Percentiles rank a stretch among this genome's conserved stretches.
These are phyloP conservation scores for Gallinago undulata DNA, from an alignment of 2,113 vertebrate species.

Conservation along the genomic window DNA sequence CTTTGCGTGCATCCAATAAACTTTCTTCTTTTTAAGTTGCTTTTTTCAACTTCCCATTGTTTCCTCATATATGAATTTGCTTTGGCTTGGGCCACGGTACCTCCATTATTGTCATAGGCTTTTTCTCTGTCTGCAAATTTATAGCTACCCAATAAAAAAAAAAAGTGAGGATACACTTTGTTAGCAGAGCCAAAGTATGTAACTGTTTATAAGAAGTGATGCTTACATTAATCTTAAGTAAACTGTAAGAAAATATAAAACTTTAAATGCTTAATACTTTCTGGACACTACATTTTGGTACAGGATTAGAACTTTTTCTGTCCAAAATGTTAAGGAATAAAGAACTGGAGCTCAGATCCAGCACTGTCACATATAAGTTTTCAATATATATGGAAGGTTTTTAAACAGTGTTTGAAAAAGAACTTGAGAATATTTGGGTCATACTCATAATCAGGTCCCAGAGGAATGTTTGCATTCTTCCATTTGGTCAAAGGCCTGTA, in stretches of 20 bases:
- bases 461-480: background rate
- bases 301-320: background rate
- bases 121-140: background rate
- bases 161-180: background rate
- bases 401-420: background rate
- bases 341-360: background rate
- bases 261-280: background rate
- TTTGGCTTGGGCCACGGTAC: background rate
- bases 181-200: constrained; percentile 26
- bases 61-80: constrained; percentile 9
- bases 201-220: constrained; percentile 7
- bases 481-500: background rate
- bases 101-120: background rate
- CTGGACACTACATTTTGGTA: background rate
- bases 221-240: constrained; percentile 32
- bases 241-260: constrained; percentile 31
- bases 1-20: background rate
- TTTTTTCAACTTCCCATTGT: constrained; percentile 18
- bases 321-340: background rate
- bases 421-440: background rate
- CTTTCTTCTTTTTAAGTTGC: background rate
- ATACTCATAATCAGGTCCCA: background rate
- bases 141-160: background rate
- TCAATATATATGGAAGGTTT: background rate
- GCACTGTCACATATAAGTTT: background rate